Evolutionary conservation across 2,797 vertebrate species (phyloP).

Genomic region (Cottoperca gobio): DNA sequence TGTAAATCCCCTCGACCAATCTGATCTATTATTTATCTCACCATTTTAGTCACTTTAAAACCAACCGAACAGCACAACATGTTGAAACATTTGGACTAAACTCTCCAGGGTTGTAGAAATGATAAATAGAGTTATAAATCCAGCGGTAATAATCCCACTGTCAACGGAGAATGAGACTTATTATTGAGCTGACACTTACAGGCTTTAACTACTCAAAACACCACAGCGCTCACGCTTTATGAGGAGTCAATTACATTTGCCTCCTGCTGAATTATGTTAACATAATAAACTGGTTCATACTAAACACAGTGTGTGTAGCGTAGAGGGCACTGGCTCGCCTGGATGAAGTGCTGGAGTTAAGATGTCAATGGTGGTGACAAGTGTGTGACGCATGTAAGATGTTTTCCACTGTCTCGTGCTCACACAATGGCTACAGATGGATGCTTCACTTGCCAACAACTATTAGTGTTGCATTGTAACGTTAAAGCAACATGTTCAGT

Average conservation of each 20-base stretch:
- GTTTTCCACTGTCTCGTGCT: constrained; percentile 42
- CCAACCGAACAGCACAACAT: not conserved
- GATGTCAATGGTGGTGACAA: constrained; percentile 54
- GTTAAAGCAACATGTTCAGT: not conserved
- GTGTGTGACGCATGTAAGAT: constrained; percentile 21
- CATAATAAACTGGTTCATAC: constrained; percentile 45
- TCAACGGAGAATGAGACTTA: constrained; percentile 21
- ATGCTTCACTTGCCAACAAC: not conserved
- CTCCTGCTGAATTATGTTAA: constrained; percentile 48
- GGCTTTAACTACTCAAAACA: constrained; percentile 30
- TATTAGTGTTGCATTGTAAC: constrained; percentile 4
- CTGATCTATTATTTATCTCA: not conserved
- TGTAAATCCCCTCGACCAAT: not conserved
- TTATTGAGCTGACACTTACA: constrained; percentile 36
- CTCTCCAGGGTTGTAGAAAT: not conserved
- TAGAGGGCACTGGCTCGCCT: not conserved
- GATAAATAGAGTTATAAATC: constrained; percentile 44
- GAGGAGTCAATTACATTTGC: constrained; percentile 52
- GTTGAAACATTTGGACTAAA: not conserved
- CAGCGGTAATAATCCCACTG: not conserved
- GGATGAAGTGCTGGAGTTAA: constrained; percentile 4
- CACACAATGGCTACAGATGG: not conserved
- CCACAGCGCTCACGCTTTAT: constrained; percentile 41
- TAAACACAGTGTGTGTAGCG: not conserved
- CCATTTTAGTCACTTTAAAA: not conserved